Evolutionary conservation across 2,113 vertebrate species (phyloP).

Genomic region (Ictidomys tridecemlineatus): DNA sequence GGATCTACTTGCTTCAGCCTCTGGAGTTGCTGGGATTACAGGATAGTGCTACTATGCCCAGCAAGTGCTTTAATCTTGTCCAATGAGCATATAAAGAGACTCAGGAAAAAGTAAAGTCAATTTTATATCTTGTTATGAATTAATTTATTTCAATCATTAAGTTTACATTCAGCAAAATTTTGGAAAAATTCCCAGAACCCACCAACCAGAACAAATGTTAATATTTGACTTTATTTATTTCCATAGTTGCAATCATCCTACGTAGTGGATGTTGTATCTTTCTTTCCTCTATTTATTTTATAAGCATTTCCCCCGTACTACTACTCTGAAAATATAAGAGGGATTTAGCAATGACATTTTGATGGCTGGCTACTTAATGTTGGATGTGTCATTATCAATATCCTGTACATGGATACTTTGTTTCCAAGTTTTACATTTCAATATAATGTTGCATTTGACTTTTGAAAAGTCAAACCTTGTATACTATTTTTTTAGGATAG

Average conservation of each 20-base stretch:
- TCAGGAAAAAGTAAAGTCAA: neutral
- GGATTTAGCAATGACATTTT: neutral
- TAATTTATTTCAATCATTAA: slow-evolving; percentile 27
- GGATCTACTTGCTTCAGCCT: neutral
- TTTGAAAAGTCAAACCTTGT: slow-evolving; percentile 40
- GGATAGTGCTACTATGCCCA: neutral
- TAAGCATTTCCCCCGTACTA: neutral
- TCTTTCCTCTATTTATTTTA: neutral
- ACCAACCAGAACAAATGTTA: neutral
- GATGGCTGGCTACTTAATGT: neutral
- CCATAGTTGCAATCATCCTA: neutral
- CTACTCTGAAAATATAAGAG: neutral
- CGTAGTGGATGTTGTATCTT: neutral
- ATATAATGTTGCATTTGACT: slow-evolving; percentile 38
- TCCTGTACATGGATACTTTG: neutral
- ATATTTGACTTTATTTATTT: neutral
- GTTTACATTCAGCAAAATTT: slow-evolving; percentile 42
- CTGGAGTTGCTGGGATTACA: neutral
- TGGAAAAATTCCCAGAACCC: neutral
- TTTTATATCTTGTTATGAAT: slow-evolving; percentile 33
- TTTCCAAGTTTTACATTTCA: slow-evolving; percentile 42
- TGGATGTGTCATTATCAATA: neutral
- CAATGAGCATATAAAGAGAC: neutral
- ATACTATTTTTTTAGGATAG: slow-evolving; percentile 10
- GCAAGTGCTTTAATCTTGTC: neutral